Evolutionary conservation across 1,140 invertebrate genomes (phyloP), one percentile per base, ranked within the genome.

Genomic region (Eueides isabella): DNA sequence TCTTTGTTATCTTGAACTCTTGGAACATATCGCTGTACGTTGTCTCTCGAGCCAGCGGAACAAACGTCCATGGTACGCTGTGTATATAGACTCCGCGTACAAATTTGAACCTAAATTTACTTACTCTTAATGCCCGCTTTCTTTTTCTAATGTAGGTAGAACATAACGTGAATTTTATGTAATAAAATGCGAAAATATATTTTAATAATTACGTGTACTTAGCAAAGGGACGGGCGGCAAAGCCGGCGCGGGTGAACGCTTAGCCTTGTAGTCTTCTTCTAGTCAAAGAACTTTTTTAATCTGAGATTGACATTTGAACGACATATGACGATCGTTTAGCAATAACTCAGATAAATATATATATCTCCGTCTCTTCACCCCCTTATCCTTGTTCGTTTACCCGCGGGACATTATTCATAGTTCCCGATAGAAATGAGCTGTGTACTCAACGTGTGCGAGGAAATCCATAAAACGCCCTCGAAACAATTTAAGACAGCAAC

Each of bases 161-260:
- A 84, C 88, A 88, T 91, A 93, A 93, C 91, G 90, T 93, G 87
- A 93, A 93, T 92, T 91, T 92, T 93, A 91, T 93, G 89, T 93
- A 93, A 92, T 92, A 90, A 92, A 92, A 91, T 92, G 90, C 91
- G 87, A 89, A 91, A 89, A 92, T 92, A 92, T 92, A 92, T 92
- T 92, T 92, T 92, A 92, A 92, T 93, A 93, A 92, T 92, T 88
- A 91, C 84, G 87, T 92, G 88, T 91, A 91, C 84, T 91, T 91
- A 91, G 91, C 85, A 77, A 88, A 83, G 85, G 86, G 80, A 88
- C 82, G 85, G 87, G 91, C 86, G 89, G 88, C 89, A 81, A 86
- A 87, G 89, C 88, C 89, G 87, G 84, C 85, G 89, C 89, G 88
- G 91, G 89, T 82, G 88, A 89, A 89, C 86, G 76, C 75, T 80